A percentile compares a stretch with the other conserved stretches of the same genome.
These are phyloP conservation scores for Trachelus iudaicus DNA, from an alignment of 2,888 invertebrate species.

Conservation along the genomic window DNA sequence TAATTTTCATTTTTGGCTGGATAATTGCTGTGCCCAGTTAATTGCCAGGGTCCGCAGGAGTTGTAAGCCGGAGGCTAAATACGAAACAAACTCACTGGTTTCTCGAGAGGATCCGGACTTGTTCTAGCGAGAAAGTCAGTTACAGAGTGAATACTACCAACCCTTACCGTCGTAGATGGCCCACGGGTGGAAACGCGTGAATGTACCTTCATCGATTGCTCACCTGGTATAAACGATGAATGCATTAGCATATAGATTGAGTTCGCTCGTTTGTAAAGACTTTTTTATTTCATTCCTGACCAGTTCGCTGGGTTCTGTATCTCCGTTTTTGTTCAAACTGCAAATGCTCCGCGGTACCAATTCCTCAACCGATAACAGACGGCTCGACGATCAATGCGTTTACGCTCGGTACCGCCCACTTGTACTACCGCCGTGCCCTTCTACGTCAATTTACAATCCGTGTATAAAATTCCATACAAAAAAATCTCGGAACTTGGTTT, in stretches of 20 bases:
- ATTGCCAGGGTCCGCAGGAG: slow-evolving; percentile 42
- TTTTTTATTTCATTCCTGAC: slow-evolving; percentile 11
- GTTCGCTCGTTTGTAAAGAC: slow-evolving; percentile 15
- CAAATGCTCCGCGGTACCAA: not conserved
- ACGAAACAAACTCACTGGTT: not conserved
- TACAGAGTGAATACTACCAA: not conserved
- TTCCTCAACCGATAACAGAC: not conserved
- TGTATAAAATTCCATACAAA: not conserved
- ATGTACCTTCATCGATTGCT: slow-evolving; percentile 5
- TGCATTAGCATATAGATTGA: slow-evolving; percentile 52
- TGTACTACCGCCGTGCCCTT: not conserved
- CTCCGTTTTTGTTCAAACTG: slow-evolving; percentile 4
- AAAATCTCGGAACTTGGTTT: not conserved
- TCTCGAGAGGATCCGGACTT: not conserved
- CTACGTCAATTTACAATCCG: not conserved
- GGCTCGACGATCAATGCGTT: not conserved
- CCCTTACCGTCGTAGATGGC: not conserved
- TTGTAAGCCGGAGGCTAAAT: slow-evolving; percentile 30
- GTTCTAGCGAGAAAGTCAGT: not conserved
- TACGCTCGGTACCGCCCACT: not conserved
- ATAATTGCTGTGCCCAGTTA: slow-evolving; percentile 52
- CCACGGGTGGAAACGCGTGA: not conserved
- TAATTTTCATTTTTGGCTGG: slow-evolving; percentile 57
- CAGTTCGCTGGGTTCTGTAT: not conserved
- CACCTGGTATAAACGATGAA: slow-evolving; percentile 39